phyloP scores from a whole-genome alignment of 1,140 invertebrate species.

The Cydia pomonella region DNA sequence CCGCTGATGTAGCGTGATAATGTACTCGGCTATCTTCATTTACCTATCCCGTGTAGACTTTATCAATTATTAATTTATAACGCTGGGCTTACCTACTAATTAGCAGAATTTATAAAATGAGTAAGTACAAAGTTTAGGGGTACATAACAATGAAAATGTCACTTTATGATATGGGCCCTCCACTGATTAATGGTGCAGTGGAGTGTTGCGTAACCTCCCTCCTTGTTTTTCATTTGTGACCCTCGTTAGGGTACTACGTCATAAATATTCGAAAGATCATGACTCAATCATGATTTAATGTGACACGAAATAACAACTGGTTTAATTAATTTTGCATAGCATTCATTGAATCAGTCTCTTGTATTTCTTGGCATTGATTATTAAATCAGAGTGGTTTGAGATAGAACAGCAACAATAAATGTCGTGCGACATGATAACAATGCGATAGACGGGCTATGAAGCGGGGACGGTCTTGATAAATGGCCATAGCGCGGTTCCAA shows the following conservation, averaged over 20 bases:
- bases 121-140: slow-evolving; percentile 68
- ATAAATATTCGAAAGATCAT: slow-evolving; percentile 40
- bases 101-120: slow-evolving; percentile 57
- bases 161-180: slow-evolving; percentile 72
- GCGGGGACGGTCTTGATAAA: slow-evolving; percentile 56
- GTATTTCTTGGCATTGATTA: slow-evolving; percentile 45
- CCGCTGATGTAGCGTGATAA: slow-evolving; percentile 4
- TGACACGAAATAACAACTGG: neutral
- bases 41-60: neutral
- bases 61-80: slow-evolving; percentile 19
- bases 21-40: slow-evolving; percentile 5
- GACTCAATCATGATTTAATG: neutral
- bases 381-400: slow-evolving; percentile 52
- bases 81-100: slow-evolving; percentile 6
- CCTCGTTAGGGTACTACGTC: slow-evolving; percentile 45
- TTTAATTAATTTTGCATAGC: slow-evolving; percentile 41
- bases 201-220: slow-evolving; percentile 58
- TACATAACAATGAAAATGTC: slow-evolving; percentile 74
- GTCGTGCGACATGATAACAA: slow-evolving; percentile 64
- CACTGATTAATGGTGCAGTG: slow-evolving; percentile 71
- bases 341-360: slow-evolving; percentile 39
- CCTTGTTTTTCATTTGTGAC: slow-evolving; percentile 64
- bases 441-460: slow-evolving; percentile 65
- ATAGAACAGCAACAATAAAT: slow-evolving; percentile 61
- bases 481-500: slow-evolving; percentile 44